These are phyloP conservation scores for Aplidium turbinatum DNA, from an alignment of 23 tunicate genomes.

Conservation along the genomic window DNA sequence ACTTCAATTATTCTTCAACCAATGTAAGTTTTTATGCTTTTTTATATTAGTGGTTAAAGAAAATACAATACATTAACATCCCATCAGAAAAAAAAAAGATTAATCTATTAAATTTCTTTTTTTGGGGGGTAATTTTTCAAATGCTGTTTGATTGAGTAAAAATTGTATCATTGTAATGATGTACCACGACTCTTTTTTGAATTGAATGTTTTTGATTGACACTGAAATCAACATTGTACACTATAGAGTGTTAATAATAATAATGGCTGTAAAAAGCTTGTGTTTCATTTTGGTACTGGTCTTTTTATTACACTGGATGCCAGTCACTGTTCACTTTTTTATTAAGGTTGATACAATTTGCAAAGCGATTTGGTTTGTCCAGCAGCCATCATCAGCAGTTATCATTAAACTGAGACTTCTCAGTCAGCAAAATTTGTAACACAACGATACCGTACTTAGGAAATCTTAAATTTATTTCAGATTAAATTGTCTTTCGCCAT, in stretches of 20 bases:
- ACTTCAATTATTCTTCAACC: slow-evolving; percentile 38
- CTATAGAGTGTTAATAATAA: neutral
- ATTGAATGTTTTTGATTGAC: neutral
- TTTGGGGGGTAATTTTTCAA: too few species aligned
- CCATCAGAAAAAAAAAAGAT: neutral
- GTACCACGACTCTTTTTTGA: neutral
- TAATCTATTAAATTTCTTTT: neutral
- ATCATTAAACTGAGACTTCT: too few species aligned
- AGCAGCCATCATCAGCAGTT: too few species aligned
- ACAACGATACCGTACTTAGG: too few species aligned
- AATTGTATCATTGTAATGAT: neutral
- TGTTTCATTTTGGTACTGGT: neutral
- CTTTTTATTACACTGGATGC: too few species aligned
- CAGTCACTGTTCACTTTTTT: too few species aligned
- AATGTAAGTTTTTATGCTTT: slow-evolving; percentile 20
- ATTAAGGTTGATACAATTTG: too few species aligned
- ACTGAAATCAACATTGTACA: neutral
- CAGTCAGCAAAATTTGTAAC: too few species aligned
- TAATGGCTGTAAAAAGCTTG: neutral
- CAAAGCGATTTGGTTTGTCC: neutral
- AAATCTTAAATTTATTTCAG: slow-evolving; percentile 1
- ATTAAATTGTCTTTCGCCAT: neutral
- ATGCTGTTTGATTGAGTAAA: neutral
- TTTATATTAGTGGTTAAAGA: too few species aligned
- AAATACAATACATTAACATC: neutral